These are phyloP conservation scores for Drosophila mayri DNA, from an alignment of 1,140 invertebrate species.

Conservation along the genomic window DNA sequence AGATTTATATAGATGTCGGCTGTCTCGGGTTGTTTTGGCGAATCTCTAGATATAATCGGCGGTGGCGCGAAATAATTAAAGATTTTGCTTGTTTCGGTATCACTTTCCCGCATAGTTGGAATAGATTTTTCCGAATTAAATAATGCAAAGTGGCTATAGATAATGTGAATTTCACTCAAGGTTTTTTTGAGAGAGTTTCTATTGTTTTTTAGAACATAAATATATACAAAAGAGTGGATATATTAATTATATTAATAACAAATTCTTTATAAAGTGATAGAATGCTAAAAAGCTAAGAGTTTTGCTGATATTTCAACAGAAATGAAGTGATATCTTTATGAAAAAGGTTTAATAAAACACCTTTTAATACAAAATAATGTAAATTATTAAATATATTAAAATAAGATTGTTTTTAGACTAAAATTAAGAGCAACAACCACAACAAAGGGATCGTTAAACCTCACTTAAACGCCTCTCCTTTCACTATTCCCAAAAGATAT, in stretches of 20 bases:
- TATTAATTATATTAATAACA: neutral
- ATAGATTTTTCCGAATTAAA: neutral
- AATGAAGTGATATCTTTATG: too few species aligned
- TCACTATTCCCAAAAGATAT: neutral
- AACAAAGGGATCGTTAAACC: neutral
- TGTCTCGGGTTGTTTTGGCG: slow-evolving; percentile 8
- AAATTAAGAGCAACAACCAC: neutral
- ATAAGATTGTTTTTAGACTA: neutral
- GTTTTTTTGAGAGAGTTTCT: neutral
- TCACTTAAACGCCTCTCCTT: neutral
- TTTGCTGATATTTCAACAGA: neutral
- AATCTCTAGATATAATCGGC: slow-evolving; percentile 12
- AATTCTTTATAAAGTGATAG: neutral
- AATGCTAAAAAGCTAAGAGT: neutral
- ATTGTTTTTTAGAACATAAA: neutral
- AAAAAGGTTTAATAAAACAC: neutral
- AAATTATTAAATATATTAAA: neutral
- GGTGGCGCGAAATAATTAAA: slow-evolving; percentile 19
- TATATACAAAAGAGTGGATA: neutral
- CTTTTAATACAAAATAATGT: neutral
- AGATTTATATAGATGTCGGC: slow-evolving; percentile 11
- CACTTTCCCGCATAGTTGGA: slow-evolving; percentile 1
- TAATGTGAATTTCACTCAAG: neutral
- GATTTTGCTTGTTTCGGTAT: slow-evolving; percentile 10
- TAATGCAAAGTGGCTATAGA: slow-evolving; percentile 9